Evolutionary conservation across 2,113 vertebrate genomes (phyloP).

Genomic region (Ictidomys tridecemlineatus): DNA sequence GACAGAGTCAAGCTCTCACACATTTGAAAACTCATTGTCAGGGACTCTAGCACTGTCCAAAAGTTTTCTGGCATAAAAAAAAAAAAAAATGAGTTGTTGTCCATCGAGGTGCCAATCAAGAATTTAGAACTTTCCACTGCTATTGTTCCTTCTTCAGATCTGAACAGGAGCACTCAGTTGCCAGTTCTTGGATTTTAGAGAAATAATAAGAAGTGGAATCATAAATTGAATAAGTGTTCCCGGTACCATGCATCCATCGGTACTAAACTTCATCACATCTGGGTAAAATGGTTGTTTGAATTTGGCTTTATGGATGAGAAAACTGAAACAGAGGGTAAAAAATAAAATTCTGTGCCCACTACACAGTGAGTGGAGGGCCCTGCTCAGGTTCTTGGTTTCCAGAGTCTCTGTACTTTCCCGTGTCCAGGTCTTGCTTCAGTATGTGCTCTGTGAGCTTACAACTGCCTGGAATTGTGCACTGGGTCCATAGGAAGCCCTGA

Average conservation of each 20-base stretch:
- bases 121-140: not conserved
- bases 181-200: not conserved
- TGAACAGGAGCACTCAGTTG: not conserved
- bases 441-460: accelerated
- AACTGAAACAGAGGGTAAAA: not conserved
- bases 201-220: not conserved
- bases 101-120: not conserved
- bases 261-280: not conserved
- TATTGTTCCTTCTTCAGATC: not conserved
- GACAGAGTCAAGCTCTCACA: not conserved
- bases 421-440: not conserved
- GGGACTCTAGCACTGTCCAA: not conserved
- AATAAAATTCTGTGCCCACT: accelerated
- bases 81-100: not conserved
- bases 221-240: not conserved
- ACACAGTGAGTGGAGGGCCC: not conserved
- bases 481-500: not conserved
- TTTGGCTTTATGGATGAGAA: not conserved
- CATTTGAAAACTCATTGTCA: not conserved
- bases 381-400: not conserved
- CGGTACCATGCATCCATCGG: not conserved
- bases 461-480: not conserved
- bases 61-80: not conserved
- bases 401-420: not conserved
- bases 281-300: not conserved